Evolutionary conservation across 2,888 invertebrate genomes (phyloP), one percentile per base, ranked within the genome.

Genomic region (Plagodis pulveraria): DNA sequence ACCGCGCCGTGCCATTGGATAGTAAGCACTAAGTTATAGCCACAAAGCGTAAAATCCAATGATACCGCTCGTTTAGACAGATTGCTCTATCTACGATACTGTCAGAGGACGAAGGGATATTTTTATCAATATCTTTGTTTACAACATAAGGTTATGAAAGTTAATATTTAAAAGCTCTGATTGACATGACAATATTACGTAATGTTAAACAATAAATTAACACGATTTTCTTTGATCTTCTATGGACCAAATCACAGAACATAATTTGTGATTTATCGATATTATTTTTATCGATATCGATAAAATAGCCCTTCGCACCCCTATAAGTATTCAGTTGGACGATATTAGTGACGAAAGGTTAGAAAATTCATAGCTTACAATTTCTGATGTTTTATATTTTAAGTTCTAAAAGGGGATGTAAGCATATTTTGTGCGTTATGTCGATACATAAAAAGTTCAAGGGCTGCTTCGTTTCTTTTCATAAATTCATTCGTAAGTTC

Each of bases 41-140:
- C 52, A 55, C 42, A 53, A 48, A 62, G 62, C 41, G 32, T 66
- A 60, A 45, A 58, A 62, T 64, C 54, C 63, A 59, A 63, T 55
- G 46, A 56, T 56, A 61, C 51, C 53, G 50, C 56, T 43, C 43
- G 56, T 22, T 57, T 36, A 51, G 59, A 63, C 63, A 63, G 63
- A 65, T 62, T 61, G 56, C 58, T 58, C 65, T 69, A 69, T 52
- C 63, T 66, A 63, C 36, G 40, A 38, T 55, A 60, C 44, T 56
- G 33, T 49, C 33, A 48, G 51, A 52, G 10, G 6, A 10, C 5
- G 36, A 47, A 48, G 9, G 22, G 63, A 57, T 9, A 45, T 43
- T 35, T 62, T 58, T 53, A 66, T 64, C 52, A 56, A 56, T 56
- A 51, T 50, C 12, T 44, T 34, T 6, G 7, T 1, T 8, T 38